Base-by-base conservation (phyloP, 2,113 vertebrate genomes). In the Eidolon helvum region DNA sequence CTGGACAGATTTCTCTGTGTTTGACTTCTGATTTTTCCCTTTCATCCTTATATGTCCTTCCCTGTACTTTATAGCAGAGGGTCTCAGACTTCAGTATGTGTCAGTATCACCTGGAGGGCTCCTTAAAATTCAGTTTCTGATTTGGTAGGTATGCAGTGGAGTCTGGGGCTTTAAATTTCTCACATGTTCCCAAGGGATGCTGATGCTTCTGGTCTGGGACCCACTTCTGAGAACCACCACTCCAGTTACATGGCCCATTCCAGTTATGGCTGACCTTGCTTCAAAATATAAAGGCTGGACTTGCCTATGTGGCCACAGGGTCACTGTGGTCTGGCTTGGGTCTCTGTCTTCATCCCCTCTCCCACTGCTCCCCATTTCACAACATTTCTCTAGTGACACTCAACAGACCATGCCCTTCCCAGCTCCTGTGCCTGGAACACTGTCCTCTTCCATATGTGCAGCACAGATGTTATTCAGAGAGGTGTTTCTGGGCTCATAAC, bases 361-460 rank as follows among this genome's bases (percentile, higher is more conserved):
- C 26, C 22, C 21, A 2, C 26, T 45, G 15, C 38, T 71, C 5
- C 28, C 65, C 4, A 0, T 57, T 72, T 63, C 35, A 12, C 40
- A 24, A 12, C 10, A 6, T 68, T 91, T 85, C 71, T 91, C 57
- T 38, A 48, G 57, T 5, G 30, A 57, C 18, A 21, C 10, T 35
- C 15, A 12, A 3, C 1, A 63, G 74, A 61, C 21, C 57, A 65
- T 2, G 2, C 10, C 30, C 59, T 61, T 68, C 35, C 80, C 1
- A 55, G 9, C 26, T 11, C 24, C 57, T 71, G 40, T 57, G 40
- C 35, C 78, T 74, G 30, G 48, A 78, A 26, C 28, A 16, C 45
- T 10, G 7, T 16, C 50, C 26, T 80, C 3, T 11, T 19, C 10
- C 1, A 3, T 57, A 57, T 4, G 5, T 33, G 48, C 0, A 2